Percentiles rank a stretch among this genome's conserved stretches.
Conservation (phyloP, 2,113 vertebrate species). For the Chrysochloris asiatica region DNA sequence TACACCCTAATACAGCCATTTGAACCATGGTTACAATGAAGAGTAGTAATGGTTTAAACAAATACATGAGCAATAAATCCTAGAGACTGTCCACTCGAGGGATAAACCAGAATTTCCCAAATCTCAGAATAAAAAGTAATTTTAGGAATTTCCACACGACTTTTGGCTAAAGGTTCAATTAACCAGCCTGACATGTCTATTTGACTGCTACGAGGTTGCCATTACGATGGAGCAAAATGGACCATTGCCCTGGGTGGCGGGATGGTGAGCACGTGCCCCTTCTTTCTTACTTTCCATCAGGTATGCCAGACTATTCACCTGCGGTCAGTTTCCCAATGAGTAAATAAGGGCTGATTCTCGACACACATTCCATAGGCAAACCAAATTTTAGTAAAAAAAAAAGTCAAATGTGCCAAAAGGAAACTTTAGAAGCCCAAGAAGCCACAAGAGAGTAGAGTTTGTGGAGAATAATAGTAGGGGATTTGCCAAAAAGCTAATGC, state of each 20-base stretch:
- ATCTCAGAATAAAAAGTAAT: conserved; percentile 60
- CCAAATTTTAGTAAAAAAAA: conserved; percentile 62
- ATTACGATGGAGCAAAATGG: background rate
- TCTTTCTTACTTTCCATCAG: conserved; percentile 5
- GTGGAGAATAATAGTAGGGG: background rate
- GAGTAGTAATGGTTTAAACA: background rate
- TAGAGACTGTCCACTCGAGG: background rate
- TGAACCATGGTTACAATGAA: conserved; percentile 30
- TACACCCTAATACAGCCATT: conserved; percentile 15
- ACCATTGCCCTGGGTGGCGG: background rate
- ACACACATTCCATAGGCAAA: conserved; percentile 74
- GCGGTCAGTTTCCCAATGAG: conserved; percentile 43
- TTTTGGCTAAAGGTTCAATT: background rate
- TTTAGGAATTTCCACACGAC: conserved; percentile 37
- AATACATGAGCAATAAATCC: no score
- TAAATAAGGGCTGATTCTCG: conserved; percentile 73
- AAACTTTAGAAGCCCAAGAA: conserved; percentile 70
- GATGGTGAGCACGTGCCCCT: background rate
- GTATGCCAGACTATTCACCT: background rate
- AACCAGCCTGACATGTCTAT: background rate
- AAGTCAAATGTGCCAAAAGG: conserved; percentile 59
- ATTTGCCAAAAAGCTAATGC: conserved; percentile 37
- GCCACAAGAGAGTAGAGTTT: conserved; percentile 5
- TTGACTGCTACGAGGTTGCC: background rate
- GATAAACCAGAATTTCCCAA: conserved; percentile 36